phyloP scores from a whole-genome alignment of 2,113 vertebrate genomes.

The Callionymus lyra region DNA sequence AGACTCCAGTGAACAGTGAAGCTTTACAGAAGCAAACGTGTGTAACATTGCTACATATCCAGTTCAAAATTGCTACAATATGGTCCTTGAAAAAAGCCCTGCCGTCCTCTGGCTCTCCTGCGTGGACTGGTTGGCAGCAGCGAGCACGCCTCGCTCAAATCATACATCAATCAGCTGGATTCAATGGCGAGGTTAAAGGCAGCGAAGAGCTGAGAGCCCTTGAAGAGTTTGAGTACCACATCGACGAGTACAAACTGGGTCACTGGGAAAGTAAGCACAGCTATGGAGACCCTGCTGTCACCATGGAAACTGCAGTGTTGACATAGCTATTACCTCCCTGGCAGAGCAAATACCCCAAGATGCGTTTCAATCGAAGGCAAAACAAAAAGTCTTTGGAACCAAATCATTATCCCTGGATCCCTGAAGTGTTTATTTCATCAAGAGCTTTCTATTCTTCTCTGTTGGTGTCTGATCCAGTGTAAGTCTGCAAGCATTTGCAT shows the following conservation, averaged over 20 bases:
- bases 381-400: conserved; percentile 14
- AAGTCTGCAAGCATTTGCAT: background rate
- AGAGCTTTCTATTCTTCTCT: too few species aligned
- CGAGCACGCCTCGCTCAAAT: conserved; percentile 13
- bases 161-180: conserved; percentile 26
- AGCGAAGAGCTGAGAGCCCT: conserved; percentile 34
- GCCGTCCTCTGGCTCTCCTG: conserved; percentile 2
- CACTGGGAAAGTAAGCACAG: conserved; percentile 30
- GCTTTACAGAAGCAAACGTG: too few species aligned
- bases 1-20: too few species aligned
- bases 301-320: conserved; percentile 52
- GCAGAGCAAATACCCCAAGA: conserved; percentile 29
- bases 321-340: conserved; percentile 49
- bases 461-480: background rate
- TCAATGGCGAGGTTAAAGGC: conserved; percentile 29
- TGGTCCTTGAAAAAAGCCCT: conserved; percentile 9
- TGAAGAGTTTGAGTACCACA: conserved; percentile 26
- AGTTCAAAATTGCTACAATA: too few species aligned
- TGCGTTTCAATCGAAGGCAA: conserved; percentile 11
- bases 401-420: conserved; percentile 15
- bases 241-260: conserved; percentile 46
- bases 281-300: conserved; percentile 39
- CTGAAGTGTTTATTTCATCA: conserved; percentile 3
- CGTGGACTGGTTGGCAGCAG: background rate
- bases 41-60: too few species aligned